Evolutionary conservation across 2,888 invertebrate genomes (phyloP), one percentile per base, ranked within the genome.

Genomic region (Seladonia tumulorum): DNA sequence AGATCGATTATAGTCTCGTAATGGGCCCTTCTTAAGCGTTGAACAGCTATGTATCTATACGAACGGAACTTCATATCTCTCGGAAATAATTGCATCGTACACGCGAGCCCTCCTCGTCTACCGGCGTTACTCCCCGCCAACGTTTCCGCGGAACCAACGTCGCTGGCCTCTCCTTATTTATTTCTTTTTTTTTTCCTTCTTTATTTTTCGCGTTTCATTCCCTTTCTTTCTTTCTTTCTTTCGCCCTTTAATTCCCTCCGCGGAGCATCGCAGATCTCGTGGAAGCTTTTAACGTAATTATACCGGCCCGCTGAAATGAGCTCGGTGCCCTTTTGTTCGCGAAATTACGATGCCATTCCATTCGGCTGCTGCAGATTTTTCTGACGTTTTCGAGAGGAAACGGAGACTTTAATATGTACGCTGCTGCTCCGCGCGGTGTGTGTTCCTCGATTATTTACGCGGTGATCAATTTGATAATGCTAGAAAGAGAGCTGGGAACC

Each of bases 1-100:
- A 90, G 89, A 89, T 90, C 90, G 89, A 89, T 89, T 88, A 90
- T 85, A 71, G 83, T 29, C 74, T 78, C 79, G 89, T 90, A 88
- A 89, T 88, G 85, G 88, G 81, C 63, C 76, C 87, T 83, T 82
- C 78, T 79, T 79, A 68, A 66, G 53, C 81, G 81, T 42, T 47
- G 60, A 73, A 60, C 60, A 75, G 68, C 66, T 76, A 81, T 79
- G 82, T 71, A 86, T 77, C 81, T 66, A 39, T 79, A 81, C 82
- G 77, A 81, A 76, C 77, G 86, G 75, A 86, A 82, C 79, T 89
- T 85, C 83, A 76, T 89, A 87, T 83, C 79, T 89, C 81, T 73
- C 80, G n/a, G 25, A n/a, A 68, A 76, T 85, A 89, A 89, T 89
- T 83, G 81, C 87, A 66, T 78, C 76, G 71, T 53, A 78, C 82